These are phyloP conservation scores for Phorcus lineatus DNA, from an alignment of 2,888 invertebrate genomes.

Conservation along the genomic window DNA sequence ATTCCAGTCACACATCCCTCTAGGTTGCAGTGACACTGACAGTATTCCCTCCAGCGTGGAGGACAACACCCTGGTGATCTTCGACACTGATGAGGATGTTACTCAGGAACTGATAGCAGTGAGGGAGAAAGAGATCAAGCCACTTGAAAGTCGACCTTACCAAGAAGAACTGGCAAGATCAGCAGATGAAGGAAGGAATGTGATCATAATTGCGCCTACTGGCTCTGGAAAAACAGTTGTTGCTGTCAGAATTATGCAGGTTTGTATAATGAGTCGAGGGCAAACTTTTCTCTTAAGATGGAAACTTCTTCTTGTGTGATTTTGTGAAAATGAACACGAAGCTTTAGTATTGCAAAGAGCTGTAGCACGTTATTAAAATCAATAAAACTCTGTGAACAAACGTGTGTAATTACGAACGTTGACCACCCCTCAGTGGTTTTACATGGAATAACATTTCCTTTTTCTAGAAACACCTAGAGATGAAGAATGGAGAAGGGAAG, in stretches of 20 bases:
- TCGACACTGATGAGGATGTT: neutral
- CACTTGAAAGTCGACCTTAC: neutral
- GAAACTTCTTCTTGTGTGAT: too few relatives aligned
- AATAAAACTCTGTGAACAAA: too few relatives aligned
- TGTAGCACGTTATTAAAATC: too few relatives aligned
- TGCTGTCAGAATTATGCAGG: constrained; percentile 9
- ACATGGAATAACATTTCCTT: neutral
- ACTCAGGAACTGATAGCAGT: neutral
- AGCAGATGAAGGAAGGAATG: neutral
- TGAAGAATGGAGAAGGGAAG: neutral
- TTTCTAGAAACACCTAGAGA: neutral
- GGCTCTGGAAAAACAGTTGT: constrained; percentile 10
- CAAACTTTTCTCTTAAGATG: neutral
- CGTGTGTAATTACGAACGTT: too few relatives aligned
- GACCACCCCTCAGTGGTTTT: too few relatives aligned
- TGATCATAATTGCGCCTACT: neutral
- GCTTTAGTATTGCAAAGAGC: too few relatives aligned
- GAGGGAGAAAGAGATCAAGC: neutral
- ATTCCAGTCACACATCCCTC: too few relatives aligned
- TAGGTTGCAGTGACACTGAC: neutral
- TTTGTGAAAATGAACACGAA: too few relatives aligned
- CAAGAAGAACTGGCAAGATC: neutral
- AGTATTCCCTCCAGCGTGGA: constrained; percentile 1
- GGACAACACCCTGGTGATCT: neutral
- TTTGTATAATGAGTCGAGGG: neutral